Evolutionary conservation across 23 tunicate species (phyloP).

Genomic region (Pegea sp.): DNA sequence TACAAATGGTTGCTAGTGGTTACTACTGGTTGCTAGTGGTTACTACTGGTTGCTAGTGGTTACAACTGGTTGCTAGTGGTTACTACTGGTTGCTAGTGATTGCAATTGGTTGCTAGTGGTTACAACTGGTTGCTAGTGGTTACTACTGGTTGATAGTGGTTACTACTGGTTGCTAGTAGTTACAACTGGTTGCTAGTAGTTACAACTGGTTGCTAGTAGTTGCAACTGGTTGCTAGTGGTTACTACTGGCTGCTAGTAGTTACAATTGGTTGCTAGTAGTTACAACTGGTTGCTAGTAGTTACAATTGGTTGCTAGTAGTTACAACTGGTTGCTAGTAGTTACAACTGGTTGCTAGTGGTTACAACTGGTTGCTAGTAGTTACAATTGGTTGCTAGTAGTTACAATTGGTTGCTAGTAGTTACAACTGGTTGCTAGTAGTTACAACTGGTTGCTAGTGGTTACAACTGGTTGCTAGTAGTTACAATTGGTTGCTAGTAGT

Average conservation of each 20-base stretch:
- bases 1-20: not conserved
- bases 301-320: not conserved
- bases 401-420: not conserved
- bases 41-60: conserved; percentile 16
- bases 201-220: conserved; percentile 9
- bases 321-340: too few relatives aligned
- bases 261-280: not conserved
- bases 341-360: not conserved
- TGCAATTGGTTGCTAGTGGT: not conserved
- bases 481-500: conserved; percentile 15
- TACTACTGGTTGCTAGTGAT: conserved; percentile 15
- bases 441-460: not conserved
- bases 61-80: not conserved
- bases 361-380: not conserved
- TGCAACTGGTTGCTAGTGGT: not conserved
- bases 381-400: conserved; percentile 15
- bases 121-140: conserved; percentile 8
- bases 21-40: not conserved
- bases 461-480: not conserved
- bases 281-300: conserved; percentile 9
- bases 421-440: too few relatives aligned
- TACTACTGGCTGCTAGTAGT: conserved; percentile 20
- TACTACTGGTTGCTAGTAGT: conserved; percentile 17
- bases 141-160: not conserved
- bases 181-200: not conserved